These are phyloP conservation scores for Peucedramus taeniatus DNA, from an alignment of 2,113 vertebrate species.

Conservation along the genomic window DNA sequence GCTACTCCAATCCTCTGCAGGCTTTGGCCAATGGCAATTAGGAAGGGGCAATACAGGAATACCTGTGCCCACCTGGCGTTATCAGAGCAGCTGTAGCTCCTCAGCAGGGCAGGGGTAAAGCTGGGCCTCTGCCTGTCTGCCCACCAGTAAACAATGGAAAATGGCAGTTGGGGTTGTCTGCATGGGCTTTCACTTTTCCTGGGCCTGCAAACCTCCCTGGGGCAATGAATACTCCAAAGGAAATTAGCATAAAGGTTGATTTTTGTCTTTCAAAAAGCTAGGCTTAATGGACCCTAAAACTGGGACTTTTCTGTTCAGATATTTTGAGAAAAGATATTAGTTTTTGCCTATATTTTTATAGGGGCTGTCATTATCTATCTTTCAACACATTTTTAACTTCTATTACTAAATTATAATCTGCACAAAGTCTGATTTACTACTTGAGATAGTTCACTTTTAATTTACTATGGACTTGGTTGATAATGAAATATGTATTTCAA, in stretches of 20 bases:
- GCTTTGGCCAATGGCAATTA: neutral
- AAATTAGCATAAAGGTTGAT: neutral
- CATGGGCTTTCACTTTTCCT: neutral
- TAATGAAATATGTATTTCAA: neutral
- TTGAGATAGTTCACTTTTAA: neutral
- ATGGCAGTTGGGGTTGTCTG: neutral
- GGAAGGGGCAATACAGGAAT: neutral
- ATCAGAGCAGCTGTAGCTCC: neutral
- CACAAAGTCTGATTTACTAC: neutral
- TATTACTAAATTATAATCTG: neutral
- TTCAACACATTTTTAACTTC: neutral
- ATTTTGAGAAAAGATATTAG: neutral
- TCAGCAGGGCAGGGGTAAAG: neutral
- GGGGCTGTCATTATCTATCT: neutral
- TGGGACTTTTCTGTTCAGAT: neutral
- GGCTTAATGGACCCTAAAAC: neutral
- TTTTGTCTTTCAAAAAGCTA: neutral
- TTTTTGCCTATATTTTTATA: neutral
- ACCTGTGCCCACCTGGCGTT: accelerated
- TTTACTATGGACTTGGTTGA: neutral
- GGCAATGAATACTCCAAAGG: neutral
- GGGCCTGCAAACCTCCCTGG: neutral
- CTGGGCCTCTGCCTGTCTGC: neutral
- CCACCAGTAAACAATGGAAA: accelerated
- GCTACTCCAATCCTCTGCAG: neutral